Percentiles rank a stretch among this genome's conserved stretches.
Evolutionary conservation across 2,797 vertebrate genomes (phyloP).

Genomic region (Trichosurus vulpecula): DNA sequence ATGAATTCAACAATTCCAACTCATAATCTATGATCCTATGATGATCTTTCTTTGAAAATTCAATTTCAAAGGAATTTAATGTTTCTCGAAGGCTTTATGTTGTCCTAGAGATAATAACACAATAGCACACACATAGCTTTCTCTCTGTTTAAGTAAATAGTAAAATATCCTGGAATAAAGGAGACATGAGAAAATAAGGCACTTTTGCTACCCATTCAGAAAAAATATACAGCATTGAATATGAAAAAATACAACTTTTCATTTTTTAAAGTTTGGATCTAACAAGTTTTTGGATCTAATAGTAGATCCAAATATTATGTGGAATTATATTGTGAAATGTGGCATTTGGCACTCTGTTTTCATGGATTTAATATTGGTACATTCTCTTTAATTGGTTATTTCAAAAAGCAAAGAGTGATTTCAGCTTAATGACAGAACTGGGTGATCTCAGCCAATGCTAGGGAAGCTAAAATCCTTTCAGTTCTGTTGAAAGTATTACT

Average conservation of each 20-base stretch:
- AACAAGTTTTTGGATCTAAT: too few species aligned
- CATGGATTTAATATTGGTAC: slow-evolving; percentile 16
- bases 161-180: neutral
- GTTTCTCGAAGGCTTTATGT: neutral
- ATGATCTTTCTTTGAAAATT: neutral
- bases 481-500: slow-evolving; percentile 41
- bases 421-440: slow-evolving; percentile 36
- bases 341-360: slow-evolving; percentile 38
- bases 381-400: slow-evolving; percentile 38
- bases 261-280: neutral
- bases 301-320: neutral
- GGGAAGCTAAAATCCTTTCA: slow-evolving; percentile 57
- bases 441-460: slow-evolving; percentile 45
- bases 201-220: neutral
- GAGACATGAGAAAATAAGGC: neutral
- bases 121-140: neutral
- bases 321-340: neutral
- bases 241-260: neutral
- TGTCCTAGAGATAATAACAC: neutral
- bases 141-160: neutral
- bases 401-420: slow-evolving; percentile 42
- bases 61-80: neutral
- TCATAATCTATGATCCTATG: neutral
- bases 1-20: neutral
- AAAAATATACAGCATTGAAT: neutral